phyloP scores from a whole-genome alignment of 2,888 invertebrate genomes.

The Nomada fabriciana region DNA sequence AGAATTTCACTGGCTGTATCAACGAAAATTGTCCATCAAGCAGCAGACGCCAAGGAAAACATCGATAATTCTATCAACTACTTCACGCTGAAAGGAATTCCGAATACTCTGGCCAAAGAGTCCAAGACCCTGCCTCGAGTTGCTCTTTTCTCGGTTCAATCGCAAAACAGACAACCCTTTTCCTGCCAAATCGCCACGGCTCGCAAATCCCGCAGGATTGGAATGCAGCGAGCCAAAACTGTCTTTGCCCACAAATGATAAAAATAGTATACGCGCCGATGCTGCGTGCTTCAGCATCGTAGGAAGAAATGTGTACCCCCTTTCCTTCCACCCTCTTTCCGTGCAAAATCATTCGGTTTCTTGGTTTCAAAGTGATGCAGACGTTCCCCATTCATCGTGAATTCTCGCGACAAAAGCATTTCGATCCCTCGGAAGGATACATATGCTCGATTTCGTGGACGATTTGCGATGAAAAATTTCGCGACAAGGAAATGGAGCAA shows the following conservation, averaged over 20 bases:
- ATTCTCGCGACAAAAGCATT: background rate
- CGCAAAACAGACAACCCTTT: slow-evolving; percentile 22
- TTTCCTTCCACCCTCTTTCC: background rate
- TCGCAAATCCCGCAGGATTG: slow-evolving; percentile 52
- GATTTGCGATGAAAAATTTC: background rate
- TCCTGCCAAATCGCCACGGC: slow-evolving; percentile 35
- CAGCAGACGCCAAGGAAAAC: background rate
- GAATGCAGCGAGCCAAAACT: slow-evolving; percentile 52
- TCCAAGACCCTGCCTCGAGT: background rate
- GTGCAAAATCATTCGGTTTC: slow-evolving; percentile 28
- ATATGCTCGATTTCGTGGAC: background rate
- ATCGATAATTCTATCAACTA: too few relatives aligned
- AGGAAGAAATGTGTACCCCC: slow-evolving; percentile 10
- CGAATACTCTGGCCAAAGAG: background rate
- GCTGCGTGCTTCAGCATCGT: slow-evolving; percentile 31
- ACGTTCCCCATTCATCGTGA: background rate
- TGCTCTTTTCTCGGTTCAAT: slow-evolving; percentile 13
- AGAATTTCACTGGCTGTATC: background rate
- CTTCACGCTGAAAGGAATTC: background rate
- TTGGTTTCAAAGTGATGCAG: slow-evolving; percentile 1
- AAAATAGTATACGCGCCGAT: slow-evolving; percentile 47
- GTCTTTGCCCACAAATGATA: slow-evolving; percentile 51
- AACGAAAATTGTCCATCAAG: background rate
- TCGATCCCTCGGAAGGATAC: background rate
- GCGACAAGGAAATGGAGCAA: background rate